These are phyloP conservation scores for Nyctereutes procyonoides DNA, from an alignment of 2,113 vertebrate species.

Conservation along the genomic window DNA sequence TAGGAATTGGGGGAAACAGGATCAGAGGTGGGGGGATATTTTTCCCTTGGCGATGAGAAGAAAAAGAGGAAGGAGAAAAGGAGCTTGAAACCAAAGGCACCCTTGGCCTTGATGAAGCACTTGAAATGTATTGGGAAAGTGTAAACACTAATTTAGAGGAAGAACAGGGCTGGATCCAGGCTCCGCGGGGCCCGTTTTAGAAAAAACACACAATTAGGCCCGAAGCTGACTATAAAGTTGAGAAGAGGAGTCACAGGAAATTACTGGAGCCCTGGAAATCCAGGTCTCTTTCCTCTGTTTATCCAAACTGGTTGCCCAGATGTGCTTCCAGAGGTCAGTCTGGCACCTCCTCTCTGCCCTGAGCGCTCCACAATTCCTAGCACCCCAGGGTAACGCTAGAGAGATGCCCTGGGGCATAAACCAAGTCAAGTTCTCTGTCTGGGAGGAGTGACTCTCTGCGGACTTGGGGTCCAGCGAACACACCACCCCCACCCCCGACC, in stretches of 20 bases:
- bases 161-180: background rate
- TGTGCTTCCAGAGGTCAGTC: background rate
- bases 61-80: background rate
- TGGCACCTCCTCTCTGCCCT: background rate
- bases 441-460: background rate
- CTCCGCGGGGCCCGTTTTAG: background rate
- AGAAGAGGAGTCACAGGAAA: background rate
- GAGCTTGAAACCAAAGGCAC: background rate
- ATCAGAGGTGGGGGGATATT: background rate
- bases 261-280: background rate
- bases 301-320: background rate
- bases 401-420: background rate
- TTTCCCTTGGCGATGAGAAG: background rate
- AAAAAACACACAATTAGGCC: background rate
- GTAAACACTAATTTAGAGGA: background rate
- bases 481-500: background rate
- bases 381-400: background rate
- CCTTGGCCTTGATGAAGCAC: background rate
- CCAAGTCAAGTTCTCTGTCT: background rate
- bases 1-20: background rate
- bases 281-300: background rate
- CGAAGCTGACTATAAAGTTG: background rate
- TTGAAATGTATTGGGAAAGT: background rate
- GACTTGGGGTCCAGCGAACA: rapidly evolving
- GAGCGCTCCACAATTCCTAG: background rate